Conservation (phyloP, 2,797 vertebrate species). For the Rhinella marina region DNA sequence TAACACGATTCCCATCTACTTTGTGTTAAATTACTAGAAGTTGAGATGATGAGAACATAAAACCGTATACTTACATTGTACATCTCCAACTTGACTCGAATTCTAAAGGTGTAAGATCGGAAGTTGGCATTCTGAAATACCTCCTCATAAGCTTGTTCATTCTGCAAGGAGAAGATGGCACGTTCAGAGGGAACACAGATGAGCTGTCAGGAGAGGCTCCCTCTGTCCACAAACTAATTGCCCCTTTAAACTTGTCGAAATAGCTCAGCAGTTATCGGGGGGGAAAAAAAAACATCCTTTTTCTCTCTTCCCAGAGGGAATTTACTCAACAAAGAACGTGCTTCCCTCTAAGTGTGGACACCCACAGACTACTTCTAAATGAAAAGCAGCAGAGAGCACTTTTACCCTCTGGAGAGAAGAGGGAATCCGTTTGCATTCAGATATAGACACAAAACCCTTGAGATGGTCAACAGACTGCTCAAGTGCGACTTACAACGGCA, state of each 20-base stretch:
- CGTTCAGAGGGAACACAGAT: neutral
- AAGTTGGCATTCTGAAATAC: slow-evolving; percentile 94
- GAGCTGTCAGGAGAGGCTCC: neutral
- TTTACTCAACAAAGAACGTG: slow-evolving; percentile 51
- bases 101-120: slow-evolving; percentile 86
- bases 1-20: neutral
- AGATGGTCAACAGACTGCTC: slow-evolving; percentile 47
- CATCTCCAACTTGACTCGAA: slow-evolving; percentile 92
- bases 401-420: slow-evolving; percentile 40
- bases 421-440: slow-evolving; percentile 13
- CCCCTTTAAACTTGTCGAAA: slow-evolving; percentile 56
- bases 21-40: neutral
- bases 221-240: slow-evolving; percentile 33
- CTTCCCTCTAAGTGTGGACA: slow-evolving; percentile 22
- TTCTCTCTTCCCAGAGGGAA: slow-evolving; percentile 32
- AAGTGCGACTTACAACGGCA: neutral
- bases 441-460: slow-evolving; percentile 24
- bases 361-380: slow-evolving; percentile 56
- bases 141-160: slow-evolving; percentile 91
- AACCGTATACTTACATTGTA: slow-evolving; percentile 88
- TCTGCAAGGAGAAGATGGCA: slow-evolving; percentile 76
- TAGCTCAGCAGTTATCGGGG: slow-evolving; percentile 31
- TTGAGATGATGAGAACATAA: neutral
- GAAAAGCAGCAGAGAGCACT: slow-evolving; percentile 55
- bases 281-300: neutral